Evolutionary conservation across 2,797 vertebrate genomes (phyloP), one percentile per base, ranked within the genome.

Genomic region (Typhlichthys subterraneus): DNA sequence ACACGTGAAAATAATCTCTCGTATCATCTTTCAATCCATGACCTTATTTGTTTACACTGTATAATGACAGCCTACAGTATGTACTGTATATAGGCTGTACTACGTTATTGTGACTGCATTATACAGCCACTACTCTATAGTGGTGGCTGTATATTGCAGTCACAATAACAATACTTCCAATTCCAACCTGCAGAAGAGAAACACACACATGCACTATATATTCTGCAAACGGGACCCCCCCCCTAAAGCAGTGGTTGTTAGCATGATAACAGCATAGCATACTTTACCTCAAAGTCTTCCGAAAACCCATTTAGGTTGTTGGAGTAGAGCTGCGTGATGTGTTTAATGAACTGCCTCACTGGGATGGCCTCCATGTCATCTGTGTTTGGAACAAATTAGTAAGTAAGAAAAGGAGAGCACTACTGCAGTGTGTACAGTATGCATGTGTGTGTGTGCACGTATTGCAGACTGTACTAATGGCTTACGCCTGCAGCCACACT

Each of bases 351-450:
- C 86, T 96, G 96, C 88, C 96, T 97, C 73, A 99, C 95, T 33
- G 96, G 93, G 84, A 99, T 91, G 79, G 97, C 96, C 81, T 99
- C 98, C 94, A 96, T 96, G 87, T 99, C 97, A 92, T 98, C 98
- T 99, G 93, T 64, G 88, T 73, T 45, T 72, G 56, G 80, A 15
- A 72, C 7, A 51, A n/a, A 49, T 50, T 13, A 64, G 49, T 63
- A 52, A 61, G n/a, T 29, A 17, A 19, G 14, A 17, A 11, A 52
- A 19, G 50, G 14, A 15, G 2, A 42, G 14, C 10, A 14, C 50
- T 17, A 51, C 50, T 10, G 5, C n/a, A 1, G 49, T 17, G 38
- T 57, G 14, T 57, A 42, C 46, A 45, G 38, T 57, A 9, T 57
- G 56, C 46, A 45, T 58, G 56, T 19, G 14, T 58, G 56, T 29